Conservation (phyloP, 2,888 invertebrate genomes). For the Macropis europaea region DNA sequence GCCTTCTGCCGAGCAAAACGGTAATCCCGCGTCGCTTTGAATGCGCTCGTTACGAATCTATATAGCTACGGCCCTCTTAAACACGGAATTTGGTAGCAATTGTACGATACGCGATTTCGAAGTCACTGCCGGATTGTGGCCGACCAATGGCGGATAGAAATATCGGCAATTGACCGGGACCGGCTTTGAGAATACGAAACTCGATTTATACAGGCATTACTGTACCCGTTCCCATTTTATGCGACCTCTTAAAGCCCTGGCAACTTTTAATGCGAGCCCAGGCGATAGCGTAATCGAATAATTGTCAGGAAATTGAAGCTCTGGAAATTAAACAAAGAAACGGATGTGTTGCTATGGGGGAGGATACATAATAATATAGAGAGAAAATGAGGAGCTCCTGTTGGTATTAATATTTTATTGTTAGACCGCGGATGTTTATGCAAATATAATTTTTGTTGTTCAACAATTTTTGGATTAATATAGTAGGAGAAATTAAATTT, state of each 20-base stretch:
- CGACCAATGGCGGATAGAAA: slow-evolving; percentile 36
- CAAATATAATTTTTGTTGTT: no score
- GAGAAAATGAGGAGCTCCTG: no score
- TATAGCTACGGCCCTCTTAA: slow-evolving; percentile 46
- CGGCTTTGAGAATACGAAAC: slow-evolving; percentile 45
- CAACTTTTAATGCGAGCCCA: background rate
- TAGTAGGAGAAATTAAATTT: no score
- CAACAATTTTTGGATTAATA: no score
- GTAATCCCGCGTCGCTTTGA: slow-evolving; percentile 54
- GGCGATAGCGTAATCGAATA: no score
- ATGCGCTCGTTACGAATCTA: slow-evolving; percentile 55
- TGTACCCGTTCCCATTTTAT: slow-evolving; percentile 15
- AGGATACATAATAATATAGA: no score
- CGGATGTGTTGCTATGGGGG: no score
- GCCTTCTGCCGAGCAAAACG: slow-evolving; percentile 47
- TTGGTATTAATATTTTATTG: no score
- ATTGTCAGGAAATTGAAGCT: no score
- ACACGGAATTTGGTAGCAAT: slow-evolving; percentile 56
- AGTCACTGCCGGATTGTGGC: slow-evolving; percentile 52
- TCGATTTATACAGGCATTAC: slow-evolving; percentile 30
- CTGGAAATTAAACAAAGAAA: no score
- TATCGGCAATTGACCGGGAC: slow-evolving; percentile 42
- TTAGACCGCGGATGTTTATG: no score
- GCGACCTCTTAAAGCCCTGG: background rate
- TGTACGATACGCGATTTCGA: slow-evolving; percentile 57